Evolutionary conservation across 2,797 vertebrate genomes (phyloP).

Genomic region (Tokudaia muenninki): DNA sequence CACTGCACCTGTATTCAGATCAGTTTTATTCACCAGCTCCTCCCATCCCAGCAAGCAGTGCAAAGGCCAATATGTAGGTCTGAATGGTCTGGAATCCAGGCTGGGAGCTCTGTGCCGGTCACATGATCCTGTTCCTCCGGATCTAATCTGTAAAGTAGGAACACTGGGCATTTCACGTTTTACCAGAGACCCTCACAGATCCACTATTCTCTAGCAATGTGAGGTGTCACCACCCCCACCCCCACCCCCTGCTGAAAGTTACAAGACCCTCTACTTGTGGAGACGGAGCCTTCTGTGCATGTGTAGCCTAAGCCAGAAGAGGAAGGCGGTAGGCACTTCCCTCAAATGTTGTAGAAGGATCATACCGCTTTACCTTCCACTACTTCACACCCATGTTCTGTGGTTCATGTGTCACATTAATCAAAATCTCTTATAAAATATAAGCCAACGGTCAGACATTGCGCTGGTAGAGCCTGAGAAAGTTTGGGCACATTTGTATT

Average conservation of each 20-base stretch:
- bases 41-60: not conserved
- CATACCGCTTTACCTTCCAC: no score
- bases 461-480: not conserved
- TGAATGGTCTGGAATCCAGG: not conserved
- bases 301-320: not conserved
- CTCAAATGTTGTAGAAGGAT: not conserved
- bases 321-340: not conserved
- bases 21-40: not conserved
- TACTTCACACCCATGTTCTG: not conserved
- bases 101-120: not conserved
- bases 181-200: not conserved
- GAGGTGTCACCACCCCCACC: not conserved
- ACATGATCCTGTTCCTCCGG: not conserved
- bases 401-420: not conserved
- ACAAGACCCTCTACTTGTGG: not conserved
- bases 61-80: not conserved
- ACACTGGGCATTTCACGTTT: not conserved
- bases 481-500: not conserved
- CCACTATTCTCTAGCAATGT: not conserved
- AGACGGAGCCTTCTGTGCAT: not conserved
- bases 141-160: not conserved
- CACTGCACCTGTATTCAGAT: not conserved
- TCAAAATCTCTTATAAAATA: not conserved
- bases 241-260: not conserved
- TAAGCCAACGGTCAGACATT: not conserved